Conservation (phyloP, 2,888 invertebrate species). For the Polylopha cassiicola region DNA sequence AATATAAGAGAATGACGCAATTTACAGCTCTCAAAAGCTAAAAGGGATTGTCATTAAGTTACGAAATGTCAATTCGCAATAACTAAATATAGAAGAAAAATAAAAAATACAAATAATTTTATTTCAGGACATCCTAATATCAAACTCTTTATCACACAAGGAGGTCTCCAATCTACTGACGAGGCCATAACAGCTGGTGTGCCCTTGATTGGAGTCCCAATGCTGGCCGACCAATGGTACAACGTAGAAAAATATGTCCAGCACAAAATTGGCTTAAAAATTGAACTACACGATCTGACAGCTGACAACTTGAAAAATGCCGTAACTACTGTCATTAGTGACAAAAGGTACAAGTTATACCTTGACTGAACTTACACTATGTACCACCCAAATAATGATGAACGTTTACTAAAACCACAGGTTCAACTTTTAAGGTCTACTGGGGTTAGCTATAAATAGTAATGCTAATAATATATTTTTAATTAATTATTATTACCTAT, state of each 20-base stretch:
- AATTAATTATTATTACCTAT: neutral
- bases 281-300: slow-evolving; percentile 24
- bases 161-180: slow-evolving; percentile 52
- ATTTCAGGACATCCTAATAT: slow-evolving; percentile 49
- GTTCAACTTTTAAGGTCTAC: too few relatives aligned
- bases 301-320: slow-evolving; percentile 29
- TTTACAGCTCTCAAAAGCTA: too few relatives aligned
- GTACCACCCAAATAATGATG: too few relatives aligned
- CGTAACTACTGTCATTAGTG: slow-evolving; percentile 30
- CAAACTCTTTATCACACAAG: slow-evolving; percentile 57
- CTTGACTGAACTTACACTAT: too few relatives aligned
- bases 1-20: too few relatives aligned
- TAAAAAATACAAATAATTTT: too few relatives aligned
- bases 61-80: too few relatives aligned
- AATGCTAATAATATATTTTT: too few relatives aligned
- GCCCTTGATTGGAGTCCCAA: slow-evolving; percentile 56
- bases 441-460: too few relatives aligned
- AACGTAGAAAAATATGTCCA: slow-evolving; percentile 40
- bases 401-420: too few relatives aligned
- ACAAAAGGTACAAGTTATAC: slow-evolving; percentile 32
- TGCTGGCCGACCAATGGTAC: slow-evolving; percentile 53
- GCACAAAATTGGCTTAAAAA: slow-evolving; percentile 25
- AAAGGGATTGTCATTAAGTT: too few relatives aligned
- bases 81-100: too few relatives aligned
- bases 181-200: slow-evolving; percentile 53